Conservation (phyloP, 2,888 invertebrate genomes). For the Perdita meconis region DNA sequence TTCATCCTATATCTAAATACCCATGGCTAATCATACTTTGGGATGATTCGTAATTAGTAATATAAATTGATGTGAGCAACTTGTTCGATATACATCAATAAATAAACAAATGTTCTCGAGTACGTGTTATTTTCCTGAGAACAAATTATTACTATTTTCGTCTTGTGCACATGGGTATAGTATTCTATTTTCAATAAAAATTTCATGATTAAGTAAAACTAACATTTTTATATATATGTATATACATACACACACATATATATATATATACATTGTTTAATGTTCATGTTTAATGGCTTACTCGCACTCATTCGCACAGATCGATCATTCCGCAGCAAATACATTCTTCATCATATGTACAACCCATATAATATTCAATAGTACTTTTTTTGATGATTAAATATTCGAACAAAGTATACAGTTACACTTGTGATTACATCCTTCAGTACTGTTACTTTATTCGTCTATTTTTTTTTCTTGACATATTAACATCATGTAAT, state of each 20-base stretch:
- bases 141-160: conserved; percentile 46
- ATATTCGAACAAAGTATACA: conserved; percentile 74
- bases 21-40: conserved; percentile 56
- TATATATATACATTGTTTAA: conserved; percentile 62
- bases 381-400: conserved; percentile 66
- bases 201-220: conserved; percentile 62
- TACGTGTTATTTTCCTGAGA: conserved; percentile 58
- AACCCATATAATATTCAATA: conserved; percentile 75
- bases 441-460: conserved; percentile 50
- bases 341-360: conserved; percentile 76
- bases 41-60: conserved; percentile 45
- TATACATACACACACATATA: conserved; percentile 47
- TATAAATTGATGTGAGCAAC: conserved; percentile 57
- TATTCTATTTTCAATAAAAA: conserved; percentile 50
- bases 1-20: conserved; percentile 50
- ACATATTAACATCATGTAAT: conserved; percentile 60
- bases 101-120: conserved; percentile 58
- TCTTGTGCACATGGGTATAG: conserved; percentile 63
- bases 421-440: conserved; percentile 60
- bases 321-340: conserved; percentile 65
- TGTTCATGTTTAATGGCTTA: conserved; percentile 63
- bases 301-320: conserved; percentile 69
- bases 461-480: conserved; percentile 16
- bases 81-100: conserved; percentile 56
- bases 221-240: conserved; percentile 67